Conservation (phyloP, 2,888 invertebrate species). For the Netelia inedita region DNA sequence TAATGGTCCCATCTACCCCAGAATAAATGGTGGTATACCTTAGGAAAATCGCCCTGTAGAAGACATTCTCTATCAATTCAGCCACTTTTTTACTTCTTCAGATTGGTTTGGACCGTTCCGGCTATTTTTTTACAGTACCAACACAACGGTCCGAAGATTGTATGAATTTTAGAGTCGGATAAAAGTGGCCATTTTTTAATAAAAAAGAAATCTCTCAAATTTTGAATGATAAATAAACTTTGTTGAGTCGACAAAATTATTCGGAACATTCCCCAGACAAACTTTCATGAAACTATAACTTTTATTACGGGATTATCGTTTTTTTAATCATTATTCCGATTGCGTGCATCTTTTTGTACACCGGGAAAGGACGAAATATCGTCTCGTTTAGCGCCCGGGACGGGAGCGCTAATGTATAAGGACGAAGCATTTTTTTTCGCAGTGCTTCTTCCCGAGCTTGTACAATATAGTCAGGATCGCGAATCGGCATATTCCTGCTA, state of each 20-base stretch:
- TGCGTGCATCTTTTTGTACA: no score
- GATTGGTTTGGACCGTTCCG: background rate
- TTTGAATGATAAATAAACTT: constrained; percentile 8
- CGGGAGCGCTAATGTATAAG: no score
- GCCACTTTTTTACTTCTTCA: constrained; percentile 15
- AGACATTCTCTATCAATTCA: constrained; percentile 7
- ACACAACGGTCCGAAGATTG: background rate
- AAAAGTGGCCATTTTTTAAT: background rate
- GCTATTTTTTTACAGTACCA: constrained; percentile 5
- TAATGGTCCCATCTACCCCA: no score
- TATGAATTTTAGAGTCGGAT: background rate
- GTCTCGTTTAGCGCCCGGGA: no score
- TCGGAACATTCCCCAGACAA: background rate
- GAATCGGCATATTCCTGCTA: no score
- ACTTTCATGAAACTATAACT: constrained; percentile 14
- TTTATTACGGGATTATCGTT: constrained; percentile 4
- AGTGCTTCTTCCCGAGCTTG: no score
- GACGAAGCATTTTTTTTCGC: no score
- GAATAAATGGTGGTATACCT: no score
- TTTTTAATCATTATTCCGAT: no score
- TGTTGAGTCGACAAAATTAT: background rate
- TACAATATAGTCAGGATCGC: no score
- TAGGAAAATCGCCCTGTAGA: no score
- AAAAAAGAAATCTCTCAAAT: constrained; percentile 5
- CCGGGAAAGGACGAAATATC: no score